A percentile compares a stretch with the other conserved stretches of the same genome.
Conservation (phyloP, 2,113 vertebrate species). For the Panurus biarmicus region DNA sequence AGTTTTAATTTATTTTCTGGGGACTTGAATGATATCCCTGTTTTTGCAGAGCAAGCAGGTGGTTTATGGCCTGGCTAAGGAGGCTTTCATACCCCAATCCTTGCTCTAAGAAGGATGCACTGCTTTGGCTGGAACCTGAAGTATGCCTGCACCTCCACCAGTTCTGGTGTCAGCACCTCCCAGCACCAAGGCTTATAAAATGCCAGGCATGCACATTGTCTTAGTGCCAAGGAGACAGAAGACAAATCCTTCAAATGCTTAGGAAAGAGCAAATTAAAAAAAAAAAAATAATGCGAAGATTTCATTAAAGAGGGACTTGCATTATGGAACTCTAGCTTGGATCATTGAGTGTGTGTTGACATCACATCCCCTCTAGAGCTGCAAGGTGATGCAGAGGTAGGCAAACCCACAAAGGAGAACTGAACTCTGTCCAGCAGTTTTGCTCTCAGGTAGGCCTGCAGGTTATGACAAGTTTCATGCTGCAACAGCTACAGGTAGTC, state of each 20-base stretch:
- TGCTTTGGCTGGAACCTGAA: not conserved
- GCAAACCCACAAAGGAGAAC: not conserved
- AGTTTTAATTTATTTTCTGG: not conserved
- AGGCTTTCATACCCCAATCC: not conserved
- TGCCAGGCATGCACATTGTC: not conserved
- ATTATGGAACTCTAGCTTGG: not conserved
- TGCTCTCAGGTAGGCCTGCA: not conserved
- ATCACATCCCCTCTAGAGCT: not conserved
- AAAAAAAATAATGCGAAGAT: too few relatives aligned
- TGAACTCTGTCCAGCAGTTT: not conserved
- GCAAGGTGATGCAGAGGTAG: not conserved
- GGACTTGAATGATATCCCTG: not conserved
- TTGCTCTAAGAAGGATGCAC: not conserved
- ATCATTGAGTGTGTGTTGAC: not conserved
- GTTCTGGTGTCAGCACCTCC: not conserved
- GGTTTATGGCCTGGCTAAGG: not conserved
- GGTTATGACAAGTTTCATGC: not conserved
- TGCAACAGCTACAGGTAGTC: not conserved
- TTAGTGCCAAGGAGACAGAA: not conserved
- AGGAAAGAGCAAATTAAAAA: not conserved
- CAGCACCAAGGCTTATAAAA: not conserved
- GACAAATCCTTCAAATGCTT: not conserved
- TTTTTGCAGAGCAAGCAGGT: not conserved
- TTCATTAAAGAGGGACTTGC: not conserved
- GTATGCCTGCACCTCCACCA: not conserved